phyloP scores from a whole-genome alignment of 2,888 invertebrate genomes.

The Cephus pulcher region DNA sequence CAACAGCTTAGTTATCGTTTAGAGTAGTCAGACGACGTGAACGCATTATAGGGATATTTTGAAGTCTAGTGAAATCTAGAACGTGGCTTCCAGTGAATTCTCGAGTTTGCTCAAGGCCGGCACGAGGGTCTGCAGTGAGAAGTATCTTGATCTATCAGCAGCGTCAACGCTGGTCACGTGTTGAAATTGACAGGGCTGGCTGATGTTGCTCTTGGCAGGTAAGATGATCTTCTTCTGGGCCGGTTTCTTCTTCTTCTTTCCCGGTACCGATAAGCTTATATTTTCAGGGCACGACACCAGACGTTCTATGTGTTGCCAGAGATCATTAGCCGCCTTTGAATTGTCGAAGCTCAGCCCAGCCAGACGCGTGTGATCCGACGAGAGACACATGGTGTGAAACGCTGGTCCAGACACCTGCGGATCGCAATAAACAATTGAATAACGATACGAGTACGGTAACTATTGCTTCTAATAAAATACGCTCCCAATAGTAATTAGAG shows the following conservation, averaged over 20 bases:
- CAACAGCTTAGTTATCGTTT: background rate
- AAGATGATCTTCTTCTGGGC: constrained; percentile 71
- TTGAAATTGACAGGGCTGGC: constrained; percentile 86
- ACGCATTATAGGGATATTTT: background rate
- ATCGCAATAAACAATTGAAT: no score
- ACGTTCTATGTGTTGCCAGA: constrained; percentile 77
- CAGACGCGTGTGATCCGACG: constrained; percentile 80
- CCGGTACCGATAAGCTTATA: constrained; percentile 79
- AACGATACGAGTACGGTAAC: no score
- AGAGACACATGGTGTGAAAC: constrained; percentile 86
- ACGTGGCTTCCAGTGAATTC: constrained; percentile 47
- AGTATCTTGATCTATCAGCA: constrained; percentile 75
- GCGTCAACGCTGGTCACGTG: constrained; percentile 83
- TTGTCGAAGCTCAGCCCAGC: constrained; percentile 86
- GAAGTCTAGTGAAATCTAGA: constrained; percentile 32
- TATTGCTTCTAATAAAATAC: no score
- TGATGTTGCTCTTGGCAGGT: constrained; percentile 84
- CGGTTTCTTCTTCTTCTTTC: constrained; percentile 71
- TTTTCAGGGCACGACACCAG: constrained; percentile 83
- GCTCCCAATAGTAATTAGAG: background rate
- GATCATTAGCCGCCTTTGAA: constrained; percentile 76
- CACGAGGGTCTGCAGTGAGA: constrained; percentile 76
- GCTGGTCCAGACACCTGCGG: constrained; percentile 72
- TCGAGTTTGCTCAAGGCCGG: constrained; percentile 59
- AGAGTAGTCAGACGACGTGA: background rate